phyloP scores from a whole-genome alignment of 2,888 invertebrate genomes.

The Tenthredo distinguenda region DNA sequence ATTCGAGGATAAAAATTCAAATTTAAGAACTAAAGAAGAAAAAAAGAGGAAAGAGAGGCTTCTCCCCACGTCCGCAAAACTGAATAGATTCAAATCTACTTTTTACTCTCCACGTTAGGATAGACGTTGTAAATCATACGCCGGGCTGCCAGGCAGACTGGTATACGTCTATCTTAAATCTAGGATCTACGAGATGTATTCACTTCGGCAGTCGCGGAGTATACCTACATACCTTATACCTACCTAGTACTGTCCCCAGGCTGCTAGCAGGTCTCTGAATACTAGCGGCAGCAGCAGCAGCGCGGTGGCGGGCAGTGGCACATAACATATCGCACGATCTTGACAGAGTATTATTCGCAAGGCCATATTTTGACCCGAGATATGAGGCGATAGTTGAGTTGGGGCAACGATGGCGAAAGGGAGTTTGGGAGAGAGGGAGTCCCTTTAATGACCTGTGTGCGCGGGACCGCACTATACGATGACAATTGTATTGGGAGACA shows the following conservation, averaged over 20 bases:
- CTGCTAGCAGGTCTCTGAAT: not conserved
- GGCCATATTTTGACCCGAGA: slow-evolving; percentile 61
- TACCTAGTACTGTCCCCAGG: slow-evolving; percentile 19
- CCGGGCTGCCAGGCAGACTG: not conserved
- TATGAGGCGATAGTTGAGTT: slow-evolving; percentile 48
- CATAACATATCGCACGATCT: slow-evolving; percentile 45
- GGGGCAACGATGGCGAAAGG: slow-evolving; percentile 54
- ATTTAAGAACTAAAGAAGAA: not conserved
- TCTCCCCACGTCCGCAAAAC: slow-evolving; percentile 33
- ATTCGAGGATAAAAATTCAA: not conserved
- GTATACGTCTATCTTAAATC: slow-evolving; percentile 39
- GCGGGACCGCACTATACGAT: slow-evolving; percentile 21
- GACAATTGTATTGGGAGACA: slow-evolving; percentile 41
- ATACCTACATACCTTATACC: slow-evolving; percentile 2
- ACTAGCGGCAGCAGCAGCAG: slow-evolving; percentile 3
- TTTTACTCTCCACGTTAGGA: slow-evolving; percentile 19
- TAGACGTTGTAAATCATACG: slow-evolving; percentile 45
- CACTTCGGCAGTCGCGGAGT: slow-evolving; percentile 41
- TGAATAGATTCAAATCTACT: slow-evolving; percentile 40
- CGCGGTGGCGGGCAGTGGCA: slow-evolving; percentile 45
- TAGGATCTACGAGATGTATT: slow-evolving; percentile 49
- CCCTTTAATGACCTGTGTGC: slow-evolving; percentile 29
- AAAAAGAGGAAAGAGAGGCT: not conserved
- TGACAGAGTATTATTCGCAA: slow-evolving; percentile 57
- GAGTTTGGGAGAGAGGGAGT: slow-evolving; percentile 34